Evolutionary conservation across 2,797 vertebrate species (phyloP).

Genomic region (Coregonus sp.): DNA sequence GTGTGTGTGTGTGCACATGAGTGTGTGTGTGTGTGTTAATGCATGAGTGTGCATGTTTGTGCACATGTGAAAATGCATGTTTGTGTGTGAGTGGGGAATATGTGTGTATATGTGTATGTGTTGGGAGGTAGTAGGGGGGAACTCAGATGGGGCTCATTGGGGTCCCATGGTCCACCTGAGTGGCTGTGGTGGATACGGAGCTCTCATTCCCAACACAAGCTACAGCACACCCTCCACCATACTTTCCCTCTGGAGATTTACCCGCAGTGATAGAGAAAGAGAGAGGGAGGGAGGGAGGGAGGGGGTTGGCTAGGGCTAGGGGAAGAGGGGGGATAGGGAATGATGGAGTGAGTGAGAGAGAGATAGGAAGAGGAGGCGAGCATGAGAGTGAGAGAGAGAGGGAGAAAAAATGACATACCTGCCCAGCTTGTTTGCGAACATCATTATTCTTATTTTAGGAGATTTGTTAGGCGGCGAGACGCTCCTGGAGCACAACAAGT

Average conservation of each 20-base stretch:
- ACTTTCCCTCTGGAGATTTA: constrained; percentile 58
- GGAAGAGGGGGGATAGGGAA: constrained; percentile 39
- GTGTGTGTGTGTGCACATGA: too few relatives aligned
- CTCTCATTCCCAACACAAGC: constrained; percentile 39
- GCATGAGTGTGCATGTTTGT: constrained; percentile 5
- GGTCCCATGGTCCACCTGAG: neutral
- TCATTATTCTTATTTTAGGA: constrained; percentile 76
- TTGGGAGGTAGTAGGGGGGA: constrained; percentile 19
- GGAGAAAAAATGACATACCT: constrained; percentile 63
- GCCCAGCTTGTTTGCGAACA: constrained; percentile 69
- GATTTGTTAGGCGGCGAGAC: constrained; percentile 66
- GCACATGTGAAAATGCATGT: too few relatives aligned
- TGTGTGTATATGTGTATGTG: neutral
- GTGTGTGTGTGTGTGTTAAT: constrained; percentile 5
- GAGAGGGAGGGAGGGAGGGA: neutral
- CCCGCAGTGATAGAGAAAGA: constrained; percentile 56
- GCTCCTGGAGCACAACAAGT: neutral
- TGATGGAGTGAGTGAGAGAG: constrained; percentile 61
- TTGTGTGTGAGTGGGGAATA: neutral
- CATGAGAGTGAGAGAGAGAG: constrained; percentile 9
- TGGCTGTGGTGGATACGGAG: constrained; percentile 24
- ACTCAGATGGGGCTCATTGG: constrained; percentile 1
- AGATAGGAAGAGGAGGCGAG: constrained; percentile 53
- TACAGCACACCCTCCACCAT: neutral
- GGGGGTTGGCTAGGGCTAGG: constrained; percentile 15